phyloP scores from a whole-genome alignment of 2,113 vertebrate species.

The Phoenicopterus ruber region DNA sequence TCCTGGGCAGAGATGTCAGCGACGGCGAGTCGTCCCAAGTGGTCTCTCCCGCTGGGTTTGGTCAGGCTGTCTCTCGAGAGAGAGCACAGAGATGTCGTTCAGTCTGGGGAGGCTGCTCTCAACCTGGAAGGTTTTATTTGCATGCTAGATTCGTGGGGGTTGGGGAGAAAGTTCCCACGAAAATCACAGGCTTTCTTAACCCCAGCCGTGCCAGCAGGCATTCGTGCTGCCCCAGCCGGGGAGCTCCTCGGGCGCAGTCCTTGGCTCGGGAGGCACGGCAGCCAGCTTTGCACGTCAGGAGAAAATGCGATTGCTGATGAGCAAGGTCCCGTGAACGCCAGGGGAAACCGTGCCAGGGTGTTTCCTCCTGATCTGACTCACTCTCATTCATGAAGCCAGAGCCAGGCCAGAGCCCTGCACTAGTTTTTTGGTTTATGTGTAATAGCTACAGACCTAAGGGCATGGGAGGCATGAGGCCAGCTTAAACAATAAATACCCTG shows the following conservation, averaged over 20 bases:
- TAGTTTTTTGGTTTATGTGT: conserved; percentile 52
- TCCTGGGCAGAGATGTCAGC: neutral
- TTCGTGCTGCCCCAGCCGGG: accelerated
- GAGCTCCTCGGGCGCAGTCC: accelerated
- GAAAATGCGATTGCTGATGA: neutral
- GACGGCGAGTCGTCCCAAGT: accelerated
- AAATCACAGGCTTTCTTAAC: neutral
- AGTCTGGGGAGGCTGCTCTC: neutral
- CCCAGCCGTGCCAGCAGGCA: accelerated
- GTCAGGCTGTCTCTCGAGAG: neutral
- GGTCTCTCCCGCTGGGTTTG: neutral
- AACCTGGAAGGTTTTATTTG: neutral
- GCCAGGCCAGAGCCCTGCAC: conserved; percentile 25
- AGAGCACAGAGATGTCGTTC: neutral
- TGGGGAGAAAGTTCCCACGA: neutral
- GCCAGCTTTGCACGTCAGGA: neutral
- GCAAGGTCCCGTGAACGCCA: neutral
- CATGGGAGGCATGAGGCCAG: conserved; percentile 41
- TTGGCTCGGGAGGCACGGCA: neutral
- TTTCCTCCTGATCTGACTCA: conserved; percentile 45
- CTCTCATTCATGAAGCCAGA: conserved; percentile 38
- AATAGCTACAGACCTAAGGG: conserved; percentile 48
- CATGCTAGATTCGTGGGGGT: accelerated
- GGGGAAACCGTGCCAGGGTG: conserved; percentile 11
- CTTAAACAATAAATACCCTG: conserved; percentile 47